Conservation (phyloP, 2,888 invertebrate genomes). For the Beris morrisii region DNA sequence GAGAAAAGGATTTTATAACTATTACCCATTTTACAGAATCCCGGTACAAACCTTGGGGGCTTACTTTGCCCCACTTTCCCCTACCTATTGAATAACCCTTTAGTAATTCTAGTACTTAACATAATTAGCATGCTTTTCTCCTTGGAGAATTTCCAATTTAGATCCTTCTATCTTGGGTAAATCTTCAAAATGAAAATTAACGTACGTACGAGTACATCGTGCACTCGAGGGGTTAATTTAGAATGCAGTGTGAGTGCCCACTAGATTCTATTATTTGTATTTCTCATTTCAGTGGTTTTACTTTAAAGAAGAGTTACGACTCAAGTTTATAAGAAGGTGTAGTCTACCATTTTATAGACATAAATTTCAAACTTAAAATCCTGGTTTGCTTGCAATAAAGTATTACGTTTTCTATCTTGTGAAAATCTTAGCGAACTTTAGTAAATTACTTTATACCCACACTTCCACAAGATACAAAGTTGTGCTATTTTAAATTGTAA, state of each 20-base stretch:
- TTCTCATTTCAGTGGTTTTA: constrained; percentile 30
- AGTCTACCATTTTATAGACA: neutral
- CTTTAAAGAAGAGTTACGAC: constrained; percentile 31
- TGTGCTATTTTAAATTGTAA: too few relatives aligned
- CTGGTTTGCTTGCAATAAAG: neutral
- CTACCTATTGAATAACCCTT: too few relatives aligned
- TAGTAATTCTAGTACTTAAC: too few relatives aligned
- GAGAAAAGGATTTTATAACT: too few relatives aligned
- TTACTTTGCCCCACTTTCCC: too few relatives aligned
- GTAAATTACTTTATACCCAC: too few relatives aligned
- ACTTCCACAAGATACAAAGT: too few relatives aligned
- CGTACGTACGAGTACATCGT: constrained; percentile 1
- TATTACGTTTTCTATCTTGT: neutral
- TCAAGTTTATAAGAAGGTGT: constrained; percentile 1
- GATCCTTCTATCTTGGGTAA: too few relatives aligned
- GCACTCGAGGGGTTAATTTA: constrained; percentile 13
- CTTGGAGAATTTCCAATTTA: too few relatives aligned
- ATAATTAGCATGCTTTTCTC: too few relatives aligned
- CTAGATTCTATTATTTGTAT: constrained; percentile 26
- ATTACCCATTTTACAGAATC: too few relatives aligned
- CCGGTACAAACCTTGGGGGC: too few relatives aligned
- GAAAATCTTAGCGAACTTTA: constrained; percentile 11
- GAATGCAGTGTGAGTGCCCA: constrained; percentile 1
- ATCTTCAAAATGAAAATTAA: constrained; percentile 9
- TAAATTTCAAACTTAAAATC: constrained; percentile 22